These are phyloP conservation scores for Strigamia maritima DNA, from an alignment of 2,888 invertebrate species.

Conservation along the genomic window DNA sequence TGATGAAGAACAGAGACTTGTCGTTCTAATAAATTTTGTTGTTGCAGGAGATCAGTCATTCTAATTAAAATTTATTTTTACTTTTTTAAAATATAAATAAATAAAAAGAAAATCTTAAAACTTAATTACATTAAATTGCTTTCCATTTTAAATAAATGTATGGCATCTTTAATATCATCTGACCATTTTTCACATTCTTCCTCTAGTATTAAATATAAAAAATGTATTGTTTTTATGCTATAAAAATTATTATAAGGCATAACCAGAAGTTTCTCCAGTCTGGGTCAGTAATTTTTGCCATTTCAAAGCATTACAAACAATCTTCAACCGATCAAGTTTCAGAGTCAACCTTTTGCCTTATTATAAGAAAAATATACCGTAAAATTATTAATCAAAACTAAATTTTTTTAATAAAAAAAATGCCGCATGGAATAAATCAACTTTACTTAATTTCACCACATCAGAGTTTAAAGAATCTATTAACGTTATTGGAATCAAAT, in stretches of 20 bases:
- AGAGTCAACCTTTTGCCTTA: background rate
- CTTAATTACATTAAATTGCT: background rate
- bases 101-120: background rate
- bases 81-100: background rate
- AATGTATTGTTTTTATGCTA: no score
- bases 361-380: no score
- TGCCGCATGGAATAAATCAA: background rate
- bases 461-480: background rate
- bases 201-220: background rate
- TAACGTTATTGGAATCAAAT: background rate
- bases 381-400: no score
- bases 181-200: background rate
- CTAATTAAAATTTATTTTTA: background rate
- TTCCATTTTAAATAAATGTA: background rate
- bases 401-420: background rate
- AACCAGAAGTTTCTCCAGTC: background rate
- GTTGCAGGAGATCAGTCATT: background rate
- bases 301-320: background rate
- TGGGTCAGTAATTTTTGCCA: background rate
- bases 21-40: background rate
- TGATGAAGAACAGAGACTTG: background rate
- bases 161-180: background rate
- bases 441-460: background rate
- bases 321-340: background rate
- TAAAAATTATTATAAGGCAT: no score